Base-by-base conservation (phyloP, 2,797 vertebrate species). In the Mareca penelope region DNA sequence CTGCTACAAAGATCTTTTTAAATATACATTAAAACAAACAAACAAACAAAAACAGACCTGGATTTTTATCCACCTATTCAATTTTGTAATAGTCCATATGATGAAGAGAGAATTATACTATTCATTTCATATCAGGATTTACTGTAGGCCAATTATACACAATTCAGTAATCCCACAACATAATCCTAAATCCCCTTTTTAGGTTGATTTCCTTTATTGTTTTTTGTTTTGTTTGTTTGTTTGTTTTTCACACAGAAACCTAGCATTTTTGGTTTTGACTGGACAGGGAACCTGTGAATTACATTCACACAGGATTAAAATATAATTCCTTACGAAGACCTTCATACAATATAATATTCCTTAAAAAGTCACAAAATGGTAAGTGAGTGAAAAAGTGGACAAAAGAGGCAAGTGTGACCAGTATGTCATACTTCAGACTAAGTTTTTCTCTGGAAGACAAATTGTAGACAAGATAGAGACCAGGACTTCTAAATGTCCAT, bases 11-110 rank as follows among this genome's bases (percentile, higher is more conserved):
- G 52, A 33, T 63, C 4, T 5, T 42, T 82, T 67, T 88, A 94
- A 88, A 76, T 35, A 63, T 7, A 42, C n/a, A 67, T 52, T 35
- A 52, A 81, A 77, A 22, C 0, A 94, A 83, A 60, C 19, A 22
- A 46, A 46, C 44, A 46, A 48, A 22, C 0, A 91, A 83, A 60
- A 0, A 0, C 29, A 84, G 19, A 23, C 39, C 39, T 73, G 23
- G 26, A 42, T 86, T 91, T 73, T 81, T 84, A 56, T 35, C 59
- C 60, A 77, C 19, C 48, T 63, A 77, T 65, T 61, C 7, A 8
- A 46, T 65, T 64, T 82, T 64, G 71, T 85, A 61, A 55, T 16
- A 61, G 64, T 28, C n/a, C 12, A 2, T 77, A 35, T 16, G 80
- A 48, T 8, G 17, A 85, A 70, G 56, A 89, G 56, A 70, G 2